Evolutionary conservation across 2,113 vertebrate genomes (phyloP).

Genomic region (Morone chrysops): DNA sequence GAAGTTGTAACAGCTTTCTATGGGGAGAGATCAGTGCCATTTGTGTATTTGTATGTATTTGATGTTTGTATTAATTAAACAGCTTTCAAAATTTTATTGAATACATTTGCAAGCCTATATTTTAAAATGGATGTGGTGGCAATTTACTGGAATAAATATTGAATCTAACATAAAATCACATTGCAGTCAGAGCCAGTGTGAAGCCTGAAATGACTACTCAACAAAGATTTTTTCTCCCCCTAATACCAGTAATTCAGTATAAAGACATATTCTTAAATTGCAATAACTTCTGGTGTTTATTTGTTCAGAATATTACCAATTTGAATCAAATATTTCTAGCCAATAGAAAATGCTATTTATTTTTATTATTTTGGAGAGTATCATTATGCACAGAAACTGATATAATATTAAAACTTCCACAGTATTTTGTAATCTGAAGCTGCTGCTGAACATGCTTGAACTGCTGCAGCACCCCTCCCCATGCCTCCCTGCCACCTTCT

Average conservation of each 20-base stretch:
- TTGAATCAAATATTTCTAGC: neutral
- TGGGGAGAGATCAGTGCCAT: neutral
- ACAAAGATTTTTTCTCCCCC: neutral
- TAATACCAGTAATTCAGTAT: neutral
- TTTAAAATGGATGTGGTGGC: neutral
- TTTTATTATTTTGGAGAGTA: too few relatives aligned
- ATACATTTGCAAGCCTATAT: neutral
- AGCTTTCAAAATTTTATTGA: constrained; percentile 10
- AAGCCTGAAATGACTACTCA: neutral
- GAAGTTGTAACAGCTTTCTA: neutral
- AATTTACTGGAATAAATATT: neutral
- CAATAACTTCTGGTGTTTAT: neutral
- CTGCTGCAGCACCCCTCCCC: neutral
- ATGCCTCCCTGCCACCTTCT: constrained; percentile 30
- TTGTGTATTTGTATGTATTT: constrained; percentile 1
- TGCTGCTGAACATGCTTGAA: constrained; percentile 23
- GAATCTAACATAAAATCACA: neutral
- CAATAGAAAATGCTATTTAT: neutral
- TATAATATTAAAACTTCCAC: neutral
- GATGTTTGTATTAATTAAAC: neutral
- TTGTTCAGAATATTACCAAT: neutral
- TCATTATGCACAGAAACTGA: neutral
- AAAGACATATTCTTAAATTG: neutral
- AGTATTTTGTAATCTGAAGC: constrained; percentile 40
- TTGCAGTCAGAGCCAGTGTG: neutral